phyloP scores from a whole-genome alignment of 2,797 vertebrate species.

The Crenuchus spilurus region DNA sequence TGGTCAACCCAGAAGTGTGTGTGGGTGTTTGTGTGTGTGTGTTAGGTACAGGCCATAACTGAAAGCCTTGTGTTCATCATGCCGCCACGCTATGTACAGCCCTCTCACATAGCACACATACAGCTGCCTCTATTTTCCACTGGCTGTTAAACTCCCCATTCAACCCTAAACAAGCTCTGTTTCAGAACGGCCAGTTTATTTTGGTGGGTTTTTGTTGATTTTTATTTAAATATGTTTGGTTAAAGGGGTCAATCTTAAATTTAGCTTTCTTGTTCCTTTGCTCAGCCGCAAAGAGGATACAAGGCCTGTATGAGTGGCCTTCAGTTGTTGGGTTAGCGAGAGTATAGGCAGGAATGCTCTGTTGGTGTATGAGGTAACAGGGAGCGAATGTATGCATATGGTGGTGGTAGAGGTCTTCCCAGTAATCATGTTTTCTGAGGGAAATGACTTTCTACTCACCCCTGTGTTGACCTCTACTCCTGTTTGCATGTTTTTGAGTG shows the following conservation, averaged over 20 bases:
- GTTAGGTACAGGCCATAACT: conserved; percentile 64
- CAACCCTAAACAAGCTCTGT: conserved; percentile 66
- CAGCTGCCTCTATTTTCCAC: conserved; percentile 68
- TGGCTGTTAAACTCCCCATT: conserved; percentile 54
- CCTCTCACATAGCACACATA: conserved; percentile 60
- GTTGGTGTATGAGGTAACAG: not conserved
- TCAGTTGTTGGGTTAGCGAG: not conserved
- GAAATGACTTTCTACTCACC: conserved; percentile 63
- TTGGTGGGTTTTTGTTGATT: conserved; percentile 64
- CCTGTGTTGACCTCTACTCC: conserved; percentile 45
- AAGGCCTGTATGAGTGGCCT: conserved; percentile 53
- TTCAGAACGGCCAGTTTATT: conserved; percentile 70
- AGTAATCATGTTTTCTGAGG: conserved; percentile 67
- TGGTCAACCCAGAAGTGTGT: not conserved
- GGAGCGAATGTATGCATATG: conserved; percentile 6
- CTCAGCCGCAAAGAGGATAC: conserved; percentile 45
- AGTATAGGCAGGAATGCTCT: conserved; percentile 45
- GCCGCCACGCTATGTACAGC: conserved; percentile 55
- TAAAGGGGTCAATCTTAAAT: conserved; percentile 68
- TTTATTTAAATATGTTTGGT: conserved; percentile 68
- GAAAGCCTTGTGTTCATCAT: conserved; percentile 69
- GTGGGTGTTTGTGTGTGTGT: conserved; percentile 31
- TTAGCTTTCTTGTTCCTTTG: conserved; percentile 66
- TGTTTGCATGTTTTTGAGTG: conserved; percentile 12
- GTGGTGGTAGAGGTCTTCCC: conserved; percentile 37